Conservation (phyloP, 35 echinoderm and acorn worm genomes). For the Apostichopus japonicus region DNA sequence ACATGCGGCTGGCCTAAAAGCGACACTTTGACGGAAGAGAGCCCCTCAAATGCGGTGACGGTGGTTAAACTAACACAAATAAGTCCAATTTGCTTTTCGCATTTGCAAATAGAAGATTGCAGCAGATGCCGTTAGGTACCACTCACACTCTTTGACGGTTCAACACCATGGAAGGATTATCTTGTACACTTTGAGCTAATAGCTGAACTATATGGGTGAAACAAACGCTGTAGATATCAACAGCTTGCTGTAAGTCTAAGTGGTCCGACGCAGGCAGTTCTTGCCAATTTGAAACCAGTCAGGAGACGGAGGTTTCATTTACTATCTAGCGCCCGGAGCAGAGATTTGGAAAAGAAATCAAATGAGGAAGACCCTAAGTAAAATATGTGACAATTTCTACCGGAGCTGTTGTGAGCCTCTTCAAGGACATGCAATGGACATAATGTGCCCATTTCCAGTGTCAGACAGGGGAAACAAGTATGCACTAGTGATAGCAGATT, state of each 20-base stretch:
- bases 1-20: not conserved
- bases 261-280: conserved; percentile 46
- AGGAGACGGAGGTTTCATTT: not conserved
- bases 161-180: conserved; percentile 31
- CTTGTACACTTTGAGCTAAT: conserved; percentile 48
- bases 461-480: conserved; percentile 45
- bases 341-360: conserved; percentile 14
- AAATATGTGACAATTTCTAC: conserved; percentile 10
- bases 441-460: conserved; percentile 21
- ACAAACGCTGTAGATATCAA: not conserved
- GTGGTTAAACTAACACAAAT: too few relatives aligned
- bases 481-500: conserved; percentile 30
- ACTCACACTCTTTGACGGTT: conserved; percentile 51
- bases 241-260: conserved; percentile 50
- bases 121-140: not conserved
- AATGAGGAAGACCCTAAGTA: not conserved
- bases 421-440: conserved; percentile 27
- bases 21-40: too few relatives aligned
- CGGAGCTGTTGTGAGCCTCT: conserved; percentile 21
- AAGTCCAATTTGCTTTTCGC: too few relatives aligned
- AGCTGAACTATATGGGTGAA: not conserved
- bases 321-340: conserved; percentile 12
- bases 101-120: not conserved
- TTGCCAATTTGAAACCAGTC: conserved; percentile 38
- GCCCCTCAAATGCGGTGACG: too few relatives aligned